Conservation (phyloP, 53 echinoderm and acorn worm species). For the Holothuria scabra region DNA sequence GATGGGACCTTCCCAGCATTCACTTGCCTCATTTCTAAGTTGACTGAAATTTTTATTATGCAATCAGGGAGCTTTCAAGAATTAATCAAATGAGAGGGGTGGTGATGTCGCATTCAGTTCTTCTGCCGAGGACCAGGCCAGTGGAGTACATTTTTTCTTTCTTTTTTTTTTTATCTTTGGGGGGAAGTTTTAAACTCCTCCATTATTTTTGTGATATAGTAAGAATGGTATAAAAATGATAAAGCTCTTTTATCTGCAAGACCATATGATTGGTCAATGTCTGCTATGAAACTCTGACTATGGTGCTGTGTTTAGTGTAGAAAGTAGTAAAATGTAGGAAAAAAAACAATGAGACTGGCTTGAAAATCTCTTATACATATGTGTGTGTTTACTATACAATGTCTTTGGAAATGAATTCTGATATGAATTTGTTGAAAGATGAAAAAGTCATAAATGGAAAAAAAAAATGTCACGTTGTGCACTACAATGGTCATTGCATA, state of each 20-base stretch:
- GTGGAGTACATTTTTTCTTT: slow-evolving; percentile 5
- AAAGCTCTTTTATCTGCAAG: slow-evolving; percentile 34
- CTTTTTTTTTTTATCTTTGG: no score
- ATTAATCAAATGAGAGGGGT: neutral
- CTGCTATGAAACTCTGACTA: slow-evolving; percentile 28
- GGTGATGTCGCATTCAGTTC: slow-evolving; percentile 2
- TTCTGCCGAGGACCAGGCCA: slow-evolving; percentile 2
- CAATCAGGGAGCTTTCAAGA: slow-evolving; percentile 45
- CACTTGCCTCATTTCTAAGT: slow-evolving; percentile 15
- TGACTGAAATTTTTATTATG: slow-evolving; percentile 45
- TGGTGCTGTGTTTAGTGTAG: slow-evolving; percentile 47
- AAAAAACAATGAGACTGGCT: neutral
- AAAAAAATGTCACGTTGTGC: no score
- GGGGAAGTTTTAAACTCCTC: neutral
- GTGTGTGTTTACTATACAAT: no score
- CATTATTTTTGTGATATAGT: slow-evolving; percentile 37
- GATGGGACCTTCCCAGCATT: no score
- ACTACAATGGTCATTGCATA: no score
- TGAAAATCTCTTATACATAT: slow-evolving; percentile 27
- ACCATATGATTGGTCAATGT: slow-evolving; percentile 2
- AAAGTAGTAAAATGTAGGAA: slow-evolving; percentile 14
- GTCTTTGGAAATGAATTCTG: no score
- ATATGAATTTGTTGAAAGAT: no score
- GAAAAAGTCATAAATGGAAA: no score
- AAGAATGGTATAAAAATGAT: slow-evolving; percentile 26